A percentile compares a stretch with the other conserved stretches of the same genome.
Conservation (phyloP, 2,113 vertebrate genomes). For the Ramphastos sulfuratus region DNA sequence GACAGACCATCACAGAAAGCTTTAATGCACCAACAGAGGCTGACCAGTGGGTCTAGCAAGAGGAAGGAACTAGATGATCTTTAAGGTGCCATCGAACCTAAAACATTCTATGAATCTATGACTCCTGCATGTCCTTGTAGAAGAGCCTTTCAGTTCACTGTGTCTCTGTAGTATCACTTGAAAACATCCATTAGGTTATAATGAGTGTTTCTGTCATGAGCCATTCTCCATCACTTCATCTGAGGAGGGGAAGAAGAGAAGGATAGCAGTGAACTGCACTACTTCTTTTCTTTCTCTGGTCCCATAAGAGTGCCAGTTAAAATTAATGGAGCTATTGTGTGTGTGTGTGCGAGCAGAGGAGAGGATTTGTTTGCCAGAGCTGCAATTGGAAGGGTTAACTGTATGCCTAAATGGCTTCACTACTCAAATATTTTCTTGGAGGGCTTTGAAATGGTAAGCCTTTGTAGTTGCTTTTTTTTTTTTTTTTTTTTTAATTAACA, state of each 20-base stretch:
- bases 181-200: neutral
- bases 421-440: slow-evolving; percentile 19
- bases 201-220: neutral
- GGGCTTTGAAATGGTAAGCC: slow-evolving; percentile 34
- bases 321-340: neutral
- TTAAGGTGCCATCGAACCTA: no score
- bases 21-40: neutral
- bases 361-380: neutral
- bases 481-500: slow-evolving; percentile 2
- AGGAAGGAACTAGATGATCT: neutral
- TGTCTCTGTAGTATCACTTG: neutral
- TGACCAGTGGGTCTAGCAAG: neutral
- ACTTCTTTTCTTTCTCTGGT: neutral
- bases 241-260: neutral
- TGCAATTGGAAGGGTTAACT: slow-evolving; percentile 38
- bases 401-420: neutral
- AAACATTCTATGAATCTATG: no score
- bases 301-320: neutral
- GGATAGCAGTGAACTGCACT: neutral
- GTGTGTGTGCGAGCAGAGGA: neutral
- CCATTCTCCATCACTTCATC: neutral
- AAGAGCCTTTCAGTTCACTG: neutral
- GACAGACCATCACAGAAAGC: neutral
- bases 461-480: neutral
- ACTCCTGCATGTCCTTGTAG: neutral